Base-by-base conservation (phyloP, 2,113 vertebrate species). In the Sebastes fasciatus region DNA sequence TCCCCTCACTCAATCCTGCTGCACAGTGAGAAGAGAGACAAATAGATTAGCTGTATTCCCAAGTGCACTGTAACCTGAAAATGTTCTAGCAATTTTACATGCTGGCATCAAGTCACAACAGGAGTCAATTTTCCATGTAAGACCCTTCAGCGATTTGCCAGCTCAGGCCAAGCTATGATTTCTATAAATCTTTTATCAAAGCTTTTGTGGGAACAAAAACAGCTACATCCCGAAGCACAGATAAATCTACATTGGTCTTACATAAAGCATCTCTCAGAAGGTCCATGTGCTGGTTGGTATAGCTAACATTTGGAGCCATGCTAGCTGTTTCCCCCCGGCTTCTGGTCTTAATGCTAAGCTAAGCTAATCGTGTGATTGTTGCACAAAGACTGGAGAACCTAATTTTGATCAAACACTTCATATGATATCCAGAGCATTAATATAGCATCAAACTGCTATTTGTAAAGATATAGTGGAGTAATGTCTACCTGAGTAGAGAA, bases 1-100 rank as follows among this genome's bases (percentile, higher is more conserved):
- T 71, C 43, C 74, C 74, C 70, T 76, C 46, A 70, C 19, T 83
- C 19, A 62, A 19, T 54, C 69, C 40, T 8, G 49, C 64, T 42
- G 48, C 34, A 21, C 40, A 52, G 23, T 6, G 48, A 73, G 57
- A 49, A 26, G 16, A 55, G 49, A 77, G 14, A 79, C 19, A 69
- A 46, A 77, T 61, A 45, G 42, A 66, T 9, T 23, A 23, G 42
- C 14, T 71, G 19, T 68, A 73, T 72, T 77, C 62, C 67, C 61
- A 62, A 43, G 13, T 40, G 61, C 8, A 46, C 45, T 14, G 49
- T 57, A 63, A 63, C 55, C 8, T 19, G 48, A 34, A 70, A 77
- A 54, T 26, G 6, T 13, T 52, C 16, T 61, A 58, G 51, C 16
- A 60, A 48, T 26, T 19, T 46, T 68, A 45, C 51, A 51, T 17